These are phyloP conservation scores for Lucifuga dentata DNA, from an alignment of 2,113 vertebrate species.

Conservation along the genomic window DNA sequence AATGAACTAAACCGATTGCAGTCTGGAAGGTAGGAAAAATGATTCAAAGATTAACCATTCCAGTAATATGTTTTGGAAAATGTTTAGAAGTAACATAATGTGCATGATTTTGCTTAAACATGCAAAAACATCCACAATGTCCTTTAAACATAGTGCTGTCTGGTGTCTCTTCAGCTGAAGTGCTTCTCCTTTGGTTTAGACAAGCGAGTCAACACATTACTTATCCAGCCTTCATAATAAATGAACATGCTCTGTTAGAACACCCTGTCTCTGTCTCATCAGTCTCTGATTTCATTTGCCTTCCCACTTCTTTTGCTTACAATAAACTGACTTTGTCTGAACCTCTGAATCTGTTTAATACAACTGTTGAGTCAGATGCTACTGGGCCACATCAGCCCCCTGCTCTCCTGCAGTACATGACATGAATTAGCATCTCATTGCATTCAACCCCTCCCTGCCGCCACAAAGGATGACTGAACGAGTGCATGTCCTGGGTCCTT, in stretches of 20 bases:
- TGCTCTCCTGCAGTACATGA: slow-evolving; percentile 16
- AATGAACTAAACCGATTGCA: too few relatives aligned
- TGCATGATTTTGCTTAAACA: too few relatives aligned
- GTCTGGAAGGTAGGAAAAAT: too few relatives aligned
- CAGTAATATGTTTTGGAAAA: too few relatives aligned
- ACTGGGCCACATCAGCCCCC: neutral
- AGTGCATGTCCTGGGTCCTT: slow-evolving; percentile 18
- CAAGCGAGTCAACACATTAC: neutral
- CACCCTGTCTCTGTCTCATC: slow-evolving; percentile 11
- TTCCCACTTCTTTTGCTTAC: neutral
- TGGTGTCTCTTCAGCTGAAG: too few relatives aligned
- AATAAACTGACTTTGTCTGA: slow-evolving; percentile 3
- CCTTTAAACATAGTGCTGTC: too few relatives aligned
- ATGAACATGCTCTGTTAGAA: slow-evolving; percentile 6
- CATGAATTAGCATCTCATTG: slow-evolving; percentile 51
- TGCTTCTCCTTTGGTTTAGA: neutral
- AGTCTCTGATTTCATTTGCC: neutral
- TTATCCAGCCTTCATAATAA: slow-evolving; percentile 21
- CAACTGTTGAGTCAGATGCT: slow-evolving; percentile 2
- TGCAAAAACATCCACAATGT: too few relatives aligned
- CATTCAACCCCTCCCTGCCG: slow-evolving; percentile 14
- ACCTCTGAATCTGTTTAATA: neutral
- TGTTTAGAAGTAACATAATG: too few relatives aligned
- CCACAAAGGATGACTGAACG: slow-evolving; percentile 20
- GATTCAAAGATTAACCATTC: too few relatives aligned